Percentiles rank a stretch among this genome's conserved stretches.
phyloP scores from a whole-genome alignment of 2,888 invertebrate species.

The Watsonalla cultraria region DNA sequence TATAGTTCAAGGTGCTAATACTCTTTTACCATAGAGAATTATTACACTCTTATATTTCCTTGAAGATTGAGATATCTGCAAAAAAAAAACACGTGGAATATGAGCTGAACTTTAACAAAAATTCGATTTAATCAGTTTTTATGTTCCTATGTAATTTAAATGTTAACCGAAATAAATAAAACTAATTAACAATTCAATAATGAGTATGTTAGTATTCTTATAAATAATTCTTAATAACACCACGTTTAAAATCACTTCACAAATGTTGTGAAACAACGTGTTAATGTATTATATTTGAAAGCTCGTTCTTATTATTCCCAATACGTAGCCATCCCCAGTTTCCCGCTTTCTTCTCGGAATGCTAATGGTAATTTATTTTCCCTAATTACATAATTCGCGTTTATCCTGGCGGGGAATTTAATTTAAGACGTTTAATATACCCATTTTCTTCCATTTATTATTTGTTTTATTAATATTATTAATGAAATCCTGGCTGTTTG shows the following conservation, averaged over 20 bases:
- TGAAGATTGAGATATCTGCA: neutral
- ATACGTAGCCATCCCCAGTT: constrained; percentile 23
- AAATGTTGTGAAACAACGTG: constrained; percentile 11
- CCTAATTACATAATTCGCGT: constrained; percentile 59
- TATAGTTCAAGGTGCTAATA: constrained; percentile 4
- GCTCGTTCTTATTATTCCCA: constrained; percentile 15
- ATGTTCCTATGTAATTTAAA: no score
- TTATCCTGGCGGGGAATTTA: constrained; percentile 54
- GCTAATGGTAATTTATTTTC: constrained; percentile 56
- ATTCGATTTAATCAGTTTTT: no score
- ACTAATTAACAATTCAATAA: no score
- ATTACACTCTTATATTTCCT: neutral
- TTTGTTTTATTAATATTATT: constrained; percentile 29
- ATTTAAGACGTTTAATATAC: constrained; percentile 35
- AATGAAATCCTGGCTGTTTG: constrained; percentile 36
- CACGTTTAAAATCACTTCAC: no score
- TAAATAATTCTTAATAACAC: no score
- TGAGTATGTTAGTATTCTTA: no score
- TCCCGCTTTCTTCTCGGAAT: constrained; percentile 29
- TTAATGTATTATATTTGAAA: neutral
- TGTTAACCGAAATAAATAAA: no score
- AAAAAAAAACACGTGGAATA: neutral
- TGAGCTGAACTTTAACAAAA: neutral
- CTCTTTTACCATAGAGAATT: constrained; percentile 15
- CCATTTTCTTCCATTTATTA: constrained; percentile 30